These are phyloP conservation scores for Anagrus nilaparvatae DNA, from an alignment of 1,140 invertebrate species.

Conservation along the genomic window DNA sequence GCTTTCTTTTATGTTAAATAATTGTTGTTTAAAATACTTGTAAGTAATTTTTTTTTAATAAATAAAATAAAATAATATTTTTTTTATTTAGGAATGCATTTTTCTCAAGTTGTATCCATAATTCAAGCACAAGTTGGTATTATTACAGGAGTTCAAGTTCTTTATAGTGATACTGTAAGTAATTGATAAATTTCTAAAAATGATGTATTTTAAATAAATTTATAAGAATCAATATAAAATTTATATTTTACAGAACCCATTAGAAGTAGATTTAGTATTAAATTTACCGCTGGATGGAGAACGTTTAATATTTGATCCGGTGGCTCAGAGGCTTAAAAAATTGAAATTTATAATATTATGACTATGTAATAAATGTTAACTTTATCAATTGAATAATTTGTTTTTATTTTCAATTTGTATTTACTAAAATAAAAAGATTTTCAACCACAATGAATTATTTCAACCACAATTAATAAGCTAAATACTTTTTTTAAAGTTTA, in stretches of 20 bases:
- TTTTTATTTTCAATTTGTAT: too few relatives aligned
- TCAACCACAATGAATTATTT: too few relatives aligned
- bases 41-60: too few relatives aligned
- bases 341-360: slow-evolving; percentile 95
- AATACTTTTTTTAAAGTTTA: too few relatives aligned
- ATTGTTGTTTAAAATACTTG: neutral
- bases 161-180: slow-evolving; percentile 87
- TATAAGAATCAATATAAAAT: neutral
- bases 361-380: too few relatives aligned
- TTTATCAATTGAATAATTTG: too few relatives aligned
- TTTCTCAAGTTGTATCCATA: slow-evolving; percentile 90
- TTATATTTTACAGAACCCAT: slow-evolving; percentile 63
- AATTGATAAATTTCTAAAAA: slow-evolving; percentile 8
- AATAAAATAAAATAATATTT: slow-evolving; percentile 15
- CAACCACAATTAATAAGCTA: too few relatives aligned
- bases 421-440: too few relatives aligned
- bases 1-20: slow-evolving; percentile 2
- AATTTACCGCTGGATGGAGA: slow-evolving; percentile 92
- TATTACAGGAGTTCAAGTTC: slow-evolving; percentile 88
- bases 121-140: slow-evolving; percentile 85
- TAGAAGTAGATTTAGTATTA: slow-evolving; percentile 86
- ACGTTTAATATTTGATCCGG: slow-evolving; percentile 86
- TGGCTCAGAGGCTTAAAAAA: slow-evolving; percentile 85
- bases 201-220: neutral
- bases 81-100: slow-evolving; percentile 83